Percentiles rank a stretch among this genome's conserved stretches.
Conservation (phyloP, 2,113 vertebrate species). For the Anoplopoma fimbria region DNA sequence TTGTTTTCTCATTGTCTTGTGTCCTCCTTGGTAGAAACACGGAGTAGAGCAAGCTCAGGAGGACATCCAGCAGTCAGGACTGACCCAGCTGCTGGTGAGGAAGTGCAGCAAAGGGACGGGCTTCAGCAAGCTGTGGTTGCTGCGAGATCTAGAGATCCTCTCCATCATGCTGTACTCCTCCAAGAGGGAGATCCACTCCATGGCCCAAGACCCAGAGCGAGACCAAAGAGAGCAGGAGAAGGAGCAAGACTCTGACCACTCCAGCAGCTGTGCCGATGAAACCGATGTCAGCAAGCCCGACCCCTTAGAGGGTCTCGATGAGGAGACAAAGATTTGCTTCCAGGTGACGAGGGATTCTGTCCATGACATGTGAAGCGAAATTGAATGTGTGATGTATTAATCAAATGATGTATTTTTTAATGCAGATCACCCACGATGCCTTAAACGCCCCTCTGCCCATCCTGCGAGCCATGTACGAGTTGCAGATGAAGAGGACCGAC, state of each 20-base stretch:
- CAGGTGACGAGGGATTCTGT: conserved; percentile 82
- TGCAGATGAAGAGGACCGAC: conserved; percentile 96
- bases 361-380: neutral
- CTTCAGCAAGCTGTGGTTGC: conserved; percentile 98
- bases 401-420: neutral
- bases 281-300: conserved; percentile 87
- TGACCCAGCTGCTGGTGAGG: conserved; percentile 94
- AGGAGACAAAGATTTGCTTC: conserved; percentile 97
- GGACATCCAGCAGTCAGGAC: conserved; percentile 89
- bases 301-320: conserved; percentile 94
- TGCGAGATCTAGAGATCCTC: conserved; percentile 95
- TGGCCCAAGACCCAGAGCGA: conserved; percentile 87
- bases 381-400: neutral
- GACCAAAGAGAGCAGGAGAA: conserved; percentile 86
- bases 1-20: neutral
- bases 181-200: conserved; percentile 91
- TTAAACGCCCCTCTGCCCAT: conserved; percentile 95
- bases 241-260: conserved; percentile 87
- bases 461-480: conserved; percentile 94
- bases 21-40: conserved; percentile 83
- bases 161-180: conserved; percentile 98
- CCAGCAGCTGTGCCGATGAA: conserved; percentile 83
- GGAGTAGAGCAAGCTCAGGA: conserved; percentile 89
- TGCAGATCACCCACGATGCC: conserved; percentile 94
- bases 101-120: conserved; percentile 98